A percentile compares a stretch with the other conserved stretches of the same genome.
Evolutionary conservation across 2,888 invertebrate genomes (phyloP).

Genomic region (Oscheius sp.): DNA sequence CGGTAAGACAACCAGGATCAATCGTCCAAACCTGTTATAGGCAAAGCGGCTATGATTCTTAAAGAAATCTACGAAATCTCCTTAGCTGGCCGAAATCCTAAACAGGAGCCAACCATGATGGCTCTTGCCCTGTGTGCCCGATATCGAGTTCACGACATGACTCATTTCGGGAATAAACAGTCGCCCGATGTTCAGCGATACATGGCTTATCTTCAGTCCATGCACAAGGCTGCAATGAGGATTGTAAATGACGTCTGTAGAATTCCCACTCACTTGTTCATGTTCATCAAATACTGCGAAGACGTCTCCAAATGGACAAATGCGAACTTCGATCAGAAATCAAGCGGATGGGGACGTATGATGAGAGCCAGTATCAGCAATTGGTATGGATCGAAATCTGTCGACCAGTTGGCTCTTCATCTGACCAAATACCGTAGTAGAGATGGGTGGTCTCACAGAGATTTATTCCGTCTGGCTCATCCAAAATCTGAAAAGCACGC

Average conservation of each 20-base stretch:
- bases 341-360: slow-evolving; percentile 79
- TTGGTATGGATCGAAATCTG: slow-evolving; percentile 79
- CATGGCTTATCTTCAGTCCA: slow-evolving; percentile 48
- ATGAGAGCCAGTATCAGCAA: slow-evolving; percentile 79
- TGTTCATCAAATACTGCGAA: slow-evolving; percentile 79
- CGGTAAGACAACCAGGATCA: slow-evolving; percentile 44
- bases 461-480: slow-evolving; percentile 78
- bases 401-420: slow-evolving; percentile 80
- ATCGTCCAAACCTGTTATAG: slow-evolving; percentile 32
- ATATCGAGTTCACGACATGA: slow-evolving; percentile 8
- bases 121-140: slow-evolving; percentile 80
- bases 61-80: slow-evolving; percentile 72
- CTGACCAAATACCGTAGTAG: slow-evolving; percentile 80
- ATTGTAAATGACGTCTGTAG: slow-evolving; percentile 76
- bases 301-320: slow-evolving; percentile 73
- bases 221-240: slow-evolving; percentile 54
- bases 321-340: slow-evolving; percentile 31
- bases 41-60: slow-evolving; percentile 72
- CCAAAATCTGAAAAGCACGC: slow-evolving; percentile 38
- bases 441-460: slow-evolving; percentile 81
- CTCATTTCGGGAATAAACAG: background rate
- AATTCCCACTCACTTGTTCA: slow-evolving; percentile 80
- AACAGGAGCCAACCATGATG: slow-evolving; percentile 77
- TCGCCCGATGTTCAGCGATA: slow-evolving; percentile 47
- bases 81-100: slow-evolving; percentile 73